Base-by-base conservation (phyloP, 1,140 invertebrate genomes). In the Tetramorium alpestre region DNA sequence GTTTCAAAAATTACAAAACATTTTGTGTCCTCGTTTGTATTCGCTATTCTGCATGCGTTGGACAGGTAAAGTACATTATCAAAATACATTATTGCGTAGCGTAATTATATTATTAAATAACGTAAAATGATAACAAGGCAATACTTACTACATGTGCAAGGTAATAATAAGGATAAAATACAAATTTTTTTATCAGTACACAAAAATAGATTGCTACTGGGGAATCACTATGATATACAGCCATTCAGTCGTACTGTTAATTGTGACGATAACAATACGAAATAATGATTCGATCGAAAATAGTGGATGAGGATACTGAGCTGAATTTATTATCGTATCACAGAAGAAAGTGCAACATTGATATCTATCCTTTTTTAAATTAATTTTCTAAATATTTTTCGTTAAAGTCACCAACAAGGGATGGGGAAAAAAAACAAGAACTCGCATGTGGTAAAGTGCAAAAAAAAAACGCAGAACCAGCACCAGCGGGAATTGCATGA, bases 401-500 rank as follows among this genome's bases (percentile, higher is more conserved):
- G 38, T 82, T 82, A 82, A n/a, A 82, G 4, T 58, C 41, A 49
- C n/a, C 80, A 75, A 54, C 10, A 25, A 54, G 18, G 51, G 0
- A 54, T 54, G 18, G 6, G 33, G 1, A 3, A 22, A 51, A n/a
- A 22, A 81, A 78, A 65, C 18, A 69, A 54, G 22, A 64, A 76
- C 64, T 86, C 64, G 58, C 78, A 95, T 95, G 73, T 67, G 65
- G 47, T 82, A 91, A 90, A 86, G 75, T 87, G 78, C 77, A 69
- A 33, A 80, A 67, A 78, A 65, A 87, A 58, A 85, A 90, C 73
- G 90, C 89, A 92, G 87, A 89, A 93, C 93, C 94, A 94, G 90
- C 92, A 94, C 94, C 94, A 93, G 93, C 92, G 91, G 69, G 92
- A 93, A 93, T 84, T 94, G 93, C 92, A 93, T 94, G 92, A 94